phyloP scores from a whole-genome alignment of 1,140 invertebrate species.

The Oryctes rhinoceros region DNA sequence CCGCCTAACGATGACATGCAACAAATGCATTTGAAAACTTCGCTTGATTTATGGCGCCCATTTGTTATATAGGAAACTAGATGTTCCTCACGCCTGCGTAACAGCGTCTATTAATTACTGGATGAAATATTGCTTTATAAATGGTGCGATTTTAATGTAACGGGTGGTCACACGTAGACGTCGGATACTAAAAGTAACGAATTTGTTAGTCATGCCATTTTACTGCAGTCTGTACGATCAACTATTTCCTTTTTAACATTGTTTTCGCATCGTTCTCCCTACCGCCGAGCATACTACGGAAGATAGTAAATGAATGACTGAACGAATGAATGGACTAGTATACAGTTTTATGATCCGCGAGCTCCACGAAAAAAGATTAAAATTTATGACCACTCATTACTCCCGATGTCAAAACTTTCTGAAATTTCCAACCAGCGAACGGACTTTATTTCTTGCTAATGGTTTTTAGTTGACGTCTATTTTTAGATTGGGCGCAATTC shows the following conservation, averaged over 20 bases:
- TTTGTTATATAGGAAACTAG: constrained; percentile 21
- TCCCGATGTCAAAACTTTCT: constrained; percentile 7
- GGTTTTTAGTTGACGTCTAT: background rate
- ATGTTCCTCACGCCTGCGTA: constrained; percentile 27
- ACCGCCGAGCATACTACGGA: background rate
- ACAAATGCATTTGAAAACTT: constrained; percentile 16
- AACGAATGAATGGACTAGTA: constrained; percentile 17
- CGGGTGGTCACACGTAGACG: background rate
- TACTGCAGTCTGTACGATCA: background rate
- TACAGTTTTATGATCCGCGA: constrained; percentile 7
- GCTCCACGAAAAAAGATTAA: constrained; percentile 4
- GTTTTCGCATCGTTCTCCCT: constrained; percentile 23
- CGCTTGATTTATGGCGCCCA: constrained; percentile 16
- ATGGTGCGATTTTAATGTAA: constrained; percentile 34
- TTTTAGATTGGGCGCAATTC: too few relatives aligned
- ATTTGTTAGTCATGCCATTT: background rate
- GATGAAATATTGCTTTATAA: constrained; percentile 28
- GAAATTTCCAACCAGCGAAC: background rate
- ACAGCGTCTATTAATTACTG: constrained; percentile 32
- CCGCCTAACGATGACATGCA: background rate
- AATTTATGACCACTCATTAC: constrained; percentile 11
- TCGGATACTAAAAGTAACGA: background rate
- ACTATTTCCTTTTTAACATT: background rate
- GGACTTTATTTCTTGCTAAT: constrained; percentile 7
- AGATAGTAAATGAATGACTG: background rate